Evolutionary conservation across 2,797 vertebrate species (phyloP).

Genomic region (Peromyscus aztecus): DNA sequence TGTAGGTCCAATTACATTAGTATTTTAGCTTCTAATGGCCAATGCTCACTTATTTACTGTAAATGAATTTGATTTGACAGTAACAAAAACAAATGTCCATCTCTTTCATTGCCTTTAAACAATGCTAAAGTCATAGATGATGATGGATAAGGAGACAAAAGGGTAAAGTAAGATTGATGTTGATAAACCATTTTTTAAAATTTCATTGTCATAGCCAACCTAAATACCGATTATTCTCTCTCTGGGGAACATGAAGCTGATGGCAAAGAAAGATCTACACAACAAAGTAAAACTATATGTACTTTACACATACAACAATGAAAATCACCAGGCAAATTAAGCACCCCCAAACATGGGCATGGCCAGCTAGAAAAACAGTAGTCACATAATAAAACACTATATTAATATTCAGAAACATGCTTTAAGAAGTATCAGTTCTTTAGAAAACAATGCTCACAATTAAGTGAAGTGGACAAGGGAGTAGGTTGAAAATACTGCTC

Average conservation of each 20-base stretch:
- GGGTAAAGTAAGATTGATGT: conserved; percentile 62
- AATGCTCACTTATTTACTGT: conserved; percentile 63
- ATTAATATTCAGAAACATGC: conserved; percentile 11
- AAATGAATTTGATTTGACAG: conserved; percentile 77
- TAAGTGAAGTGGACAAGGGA: conserved; percentile 21
- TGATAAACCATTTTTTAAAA: conserved; percentile 66
- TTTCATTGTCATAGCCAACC: conserved; percentile 49
- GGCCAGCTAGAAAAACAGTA: background rate
- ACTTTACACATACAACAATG: conserved; percentile 23
- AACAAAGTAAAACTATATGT: background rate
- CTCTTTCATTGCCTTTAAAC: conserved; percentile 73
- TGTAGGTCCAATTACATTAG: conserved; percentile 53
- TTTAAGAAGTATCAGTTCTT: conserved; percentile 28
- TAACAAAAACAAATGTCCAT: conserved; percentile 73
- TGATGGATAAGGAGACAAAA: conserved; percentile 48
- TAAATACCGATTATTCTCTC: conserved; percentile 64
- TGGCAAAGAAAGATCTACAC: conserved; percentile 46
- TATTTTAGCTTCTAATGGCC: conserved; percentile 73
- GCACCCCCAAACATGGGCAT: background rate
- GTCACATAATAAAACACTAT: conserved; percentile 12
- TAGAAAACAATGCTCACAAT: background rate
- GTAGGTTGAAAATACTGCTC: background rate
- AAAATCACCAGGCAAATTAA: conserved; percentile 29
- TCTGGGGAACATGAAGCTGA: conserved; percentile 11
- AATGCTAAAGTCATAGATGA: conserved; percentile 40